phyloP scores from a whole-genome alignment of 2,113 vertebrate genomes.

The Poeciliopsis retropinna region DNA sequence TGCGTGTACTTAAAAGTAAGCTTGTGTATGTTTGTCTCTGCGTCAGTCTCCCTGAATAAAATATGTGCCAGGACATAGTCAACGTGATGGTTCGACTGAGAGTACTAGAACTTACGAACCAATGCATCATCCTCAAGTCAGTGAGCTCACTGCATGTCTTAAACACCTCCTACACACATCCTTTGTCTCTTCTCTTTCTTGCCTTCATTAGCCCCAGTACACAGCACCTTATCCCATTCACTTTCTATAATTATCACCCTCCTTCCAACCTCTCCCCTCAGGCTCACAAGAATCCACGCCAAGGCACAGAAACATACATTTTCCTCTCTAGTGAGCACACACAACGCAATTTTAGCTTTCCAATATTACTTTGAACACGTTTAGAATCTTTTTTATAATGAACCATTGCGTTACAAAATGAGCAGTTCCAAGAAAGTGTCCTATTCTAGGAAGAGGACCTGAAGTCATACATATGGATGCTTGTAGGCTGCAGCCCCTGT shows the following conservation, averaged over 20 bases:
- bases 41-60: conserved; percentile 1
- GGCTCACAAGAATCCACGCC: conserved; percentile 28
- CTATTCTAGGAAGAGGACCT: background rate
- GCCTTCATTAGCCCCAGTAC: conserved; percentile 29
- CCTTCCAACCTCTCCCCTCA: conserved; percentile 11
- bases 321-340: conserved; percentile 9
- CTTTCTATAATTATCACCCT: conserved; percentile 63
- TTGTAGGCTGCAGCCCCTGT: background rate
- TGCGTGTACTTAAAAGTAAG: background rate
- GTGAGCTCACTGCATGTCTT: conserved; percentile 22
- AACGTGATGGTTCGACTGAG: conserved; percentile 15
- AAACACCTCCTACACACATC: conserved; percentile 13
- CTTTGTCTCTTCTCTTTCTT: conserved; percentile 14
- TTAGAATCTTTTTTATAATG: background rate
- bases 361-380: background rate
- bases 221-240: conserved; percentile 31
- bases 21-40: background rate
- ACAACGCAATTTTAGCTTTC: background rate
- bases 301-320: conserved; percentile 27
- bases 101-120: conserved; percentile 4
- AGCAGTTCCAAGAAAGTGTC: background rate
- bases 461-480: background rate
- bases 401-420: background rate
- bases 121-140: conserved; percentile 53
- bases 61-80: background rate